Conservation (phyloP, 2,113 vertebrate species). For the Phylloscopus trochiloides region DNA sequence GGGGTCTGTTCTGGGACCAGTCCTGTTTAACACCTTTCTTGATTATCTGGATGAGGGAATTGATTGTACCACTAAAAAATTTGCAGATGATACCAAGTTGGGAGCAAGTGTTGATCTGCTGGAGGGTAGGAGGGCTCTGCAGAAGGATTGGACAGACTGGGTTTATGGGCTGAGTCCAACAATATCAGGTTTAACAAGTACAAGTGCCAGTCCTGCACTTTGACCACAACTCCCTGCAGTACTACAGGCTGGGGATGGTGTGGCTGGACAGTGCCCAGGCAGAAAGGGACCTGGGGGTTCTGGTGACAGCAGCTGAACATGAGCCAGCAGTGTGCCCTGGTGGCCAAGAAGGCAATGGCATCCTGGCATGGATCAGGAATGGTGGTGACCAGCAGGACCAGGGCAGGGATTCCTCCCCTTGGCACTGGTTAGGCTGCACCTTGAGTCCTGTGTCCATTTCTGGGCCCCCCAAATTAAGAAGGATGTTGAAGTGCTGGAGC, state of each 20-base stretch:
- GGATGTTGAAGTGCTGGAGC: neutral
- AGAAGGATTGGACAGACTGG: neutral
- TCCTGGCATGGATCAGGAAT: neutral
- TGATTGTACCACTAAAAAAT: neutral
- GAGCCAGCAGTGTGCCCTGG: neutral
- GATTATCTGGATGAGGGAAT: neutral
- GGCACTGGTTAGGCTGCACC: fast-evolving
- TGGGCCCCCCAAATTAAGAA: neutral
- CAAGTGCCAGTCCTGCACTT: neutral
- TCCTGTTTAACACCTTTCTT: neutral
- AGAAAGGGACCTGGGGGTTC: neutral
- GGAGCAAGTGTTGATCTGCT: fast-evolving
- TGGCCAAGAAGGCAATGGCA: fast-evolving
- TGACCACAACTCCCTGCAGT: neutral
- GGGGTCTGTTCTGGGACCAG: neutral
- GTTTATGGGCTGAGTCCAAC: neutral
- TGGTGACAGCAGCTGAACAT: fast-evolving
- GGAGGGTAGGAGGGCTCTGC: neutral
- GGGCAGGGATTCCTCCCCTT: neutral
- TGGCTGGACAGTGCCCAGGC: neutral
- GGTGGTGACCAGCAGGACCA: neutral
- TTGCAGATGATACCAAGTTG: neutral
- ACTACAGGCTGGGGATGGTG: fast-evolving
- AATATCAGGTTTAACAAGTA: neutral
- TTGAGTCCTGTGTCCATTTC: neutral